A percentile compares a stretch with the other conserved stretches of the same genome.
These are phyloP conservation scores for Eumaeus atala DNA, from an alignment of 1,140 invertebrate species.

Conservation along the genomic window DNA sequence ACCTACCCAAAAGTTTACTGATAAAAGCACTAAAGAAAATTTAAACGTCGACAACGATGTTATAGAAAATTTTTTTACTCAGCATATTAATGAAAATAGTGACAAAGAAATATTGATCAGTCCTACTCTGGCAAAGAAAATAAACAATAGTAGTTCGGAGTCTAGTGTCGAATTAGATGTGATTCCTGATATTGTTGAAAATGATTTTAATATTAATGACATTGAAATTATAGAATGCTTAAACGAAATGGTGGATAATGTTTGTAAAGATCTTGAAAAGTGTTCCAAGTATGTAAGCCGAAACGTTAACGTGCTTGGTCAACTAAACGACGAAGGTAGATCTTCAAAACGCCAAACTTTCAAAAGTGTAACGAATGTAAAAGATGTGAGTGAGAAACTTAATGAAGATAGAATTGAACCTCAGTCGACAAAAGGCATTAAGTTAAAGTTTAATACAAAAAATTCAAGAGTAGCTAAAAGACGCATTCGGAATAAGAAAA, in stretches of 20 bases:
- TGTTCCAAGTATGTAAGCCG: constrained; percentile 27
- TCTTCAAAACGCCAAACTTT: too few species aligned
- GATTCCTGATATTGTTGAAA: constrained; percentile 12
- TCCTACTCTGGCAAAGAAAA: constrained; percentile 43
- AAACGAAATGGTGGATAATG: constrained; percentile 45
- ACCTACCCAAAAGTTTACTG: constrained; percentile 12
- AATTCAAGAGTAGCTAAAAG: constrained; percentile 28
- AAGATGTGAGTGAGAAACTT: not conserved
- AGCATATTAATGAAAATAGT: constrained; percentile 38
- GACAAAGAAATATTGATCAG: constrained; percentile 34
- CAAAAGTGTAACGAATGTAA: constrained; percentile 23
- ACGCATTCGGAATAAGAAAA: not conserved
- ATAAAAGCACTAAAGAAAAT: constrained; percentile 1
- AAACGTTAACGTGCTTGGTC: too few species aligned
- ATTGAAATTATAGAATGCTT: constrained; percentile 37
- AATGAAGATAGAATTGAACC: constrained; percentile 17
- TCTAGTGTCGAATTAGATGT: constrained; percentile 32
- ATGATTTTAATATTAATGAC: not conserved
- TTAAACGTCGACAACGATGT: constrained; percentile 17
- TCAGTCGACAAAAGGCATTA: constrained; percentile 19
- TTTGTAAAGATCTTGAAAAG: constrained; percentile 45
- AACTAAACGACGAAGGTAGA: too few species aligned
- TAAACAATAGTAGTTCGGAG: constrained; percentile 46
- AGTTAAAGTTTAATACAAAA: constrained; percentile 26
- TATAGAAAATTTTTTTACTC: constrained; percentile 46